A percentile compares a stretch with the other conserved stretches of the same genome.
Evolutionary conservation across 2,113 vertebrate species (phyloP).

Genomic region (Cichladusa arquata): DNA sequence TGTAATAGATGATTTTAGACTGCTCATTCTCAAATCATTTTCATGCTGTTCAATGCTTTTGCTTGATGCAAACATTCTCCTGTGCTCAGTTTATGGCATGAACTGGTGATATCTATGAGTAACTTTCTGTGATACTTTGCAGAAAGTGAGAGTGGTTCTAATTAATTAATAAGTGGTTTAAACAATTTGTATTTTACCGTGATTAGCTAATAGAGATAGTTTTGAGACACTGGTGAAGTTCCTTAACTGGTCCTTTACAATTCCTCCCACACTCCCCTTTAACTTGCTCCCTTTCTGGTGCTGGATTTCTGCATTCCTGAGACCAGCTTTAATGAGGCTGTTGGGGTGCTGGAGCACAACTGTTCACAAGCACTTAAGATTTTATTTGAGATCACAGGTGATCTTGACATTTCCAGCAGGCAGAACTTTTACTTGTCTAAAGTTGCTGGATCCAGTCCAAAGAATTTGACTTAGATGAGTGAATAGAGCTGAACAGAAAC

Average conservation of each 20-base stretch:
- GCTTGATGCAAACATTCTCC: background rate
- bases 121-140: background rate
- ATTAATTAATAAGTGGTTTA: background rate
- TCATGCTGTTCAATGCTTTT: background rate
- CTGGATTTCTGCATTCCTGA: background rate
- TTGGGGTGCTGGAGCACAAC: background rate
- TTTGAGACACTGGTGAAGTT: background rate
- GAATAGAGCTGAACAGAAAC: background rate
- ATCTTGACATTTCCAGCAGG: slow-evolving; percentile 5
- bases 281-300: background rate
- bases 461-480: background rate
- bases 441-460: background rate
- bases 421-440: background rate
- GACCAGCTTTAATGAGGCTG: background rate
- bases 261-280: rapidly evolving
- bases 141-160: background rate
- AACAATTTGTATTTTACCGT: background rate
- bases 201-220: rapidly evolving
- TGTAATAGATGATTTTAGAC: background rate
- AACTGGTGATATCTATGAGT: background rate
- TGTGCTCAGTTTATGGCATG: background rate
- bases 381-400: slow-evolving; percentile 16
- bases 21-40: background rate
- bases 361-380: background rate
- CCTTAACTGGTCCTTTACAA: background rate